Base-by-base conservation (phyloP, 2,888 invertebrate genomes). In the Euphydryas editha region DNA sequence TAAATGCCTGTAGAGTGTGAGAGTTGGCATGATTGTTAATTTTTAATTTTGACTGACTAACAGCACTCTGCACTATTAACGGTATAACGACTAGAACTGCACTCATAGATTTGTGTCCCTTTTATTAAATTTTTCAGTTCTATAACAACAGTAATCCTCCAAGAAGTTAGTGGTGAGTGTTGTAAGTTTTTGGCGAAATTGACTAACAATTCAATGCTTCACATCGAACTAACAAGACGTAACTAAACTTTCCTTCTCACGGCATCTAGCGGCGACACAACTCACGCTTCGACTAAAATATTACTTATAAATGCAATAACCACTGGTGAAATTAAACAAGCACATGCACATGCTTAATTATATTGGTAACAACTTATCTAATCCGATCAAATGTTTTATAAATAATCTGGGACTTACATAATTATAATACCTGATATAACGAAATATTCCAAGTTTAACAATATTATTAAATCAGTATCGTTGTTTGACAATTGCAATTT, bases 151-250 rank as follows among this genome's bases (percentile, higher is more conserved):
- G 90, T 92, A 90, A 86, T 83, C 85, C 87, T 81, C 85, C 86
- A 85, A 86, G 86, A 85, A 78, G 81, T 90, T 88, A 90, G 92
- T 90, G 92, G 92, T 92, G 92, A 92, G 92, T 92, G 88, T 88
- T 87, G 87, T 86, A 84, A 80, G 86, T 87, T 88, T 90, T 86
- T 90, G 89, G 87, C 84, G 84, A 80, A 79, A 77, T 77, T 86
- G 80, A 90, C 88, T 91, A 91, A 90, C 87, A 73, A 81, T 65
- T 62, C 36, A 56, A 58, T 61, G 73, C 72, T 72, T 72, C 37
- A 60, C 67, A 72, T 71, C 54, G 46, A 56, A 72, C 73, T 73
- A 73, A 75, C 68, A 66, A 57, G 61, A 64, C 55, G 47, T 37
- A 59, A 55, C 64, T 63, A 20, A 59, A 44, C 8, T 54, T 51